Base-by-base conservation (phyloP, 2,113 vertebrate genomes). In the Morone saxatilis region DNA sequence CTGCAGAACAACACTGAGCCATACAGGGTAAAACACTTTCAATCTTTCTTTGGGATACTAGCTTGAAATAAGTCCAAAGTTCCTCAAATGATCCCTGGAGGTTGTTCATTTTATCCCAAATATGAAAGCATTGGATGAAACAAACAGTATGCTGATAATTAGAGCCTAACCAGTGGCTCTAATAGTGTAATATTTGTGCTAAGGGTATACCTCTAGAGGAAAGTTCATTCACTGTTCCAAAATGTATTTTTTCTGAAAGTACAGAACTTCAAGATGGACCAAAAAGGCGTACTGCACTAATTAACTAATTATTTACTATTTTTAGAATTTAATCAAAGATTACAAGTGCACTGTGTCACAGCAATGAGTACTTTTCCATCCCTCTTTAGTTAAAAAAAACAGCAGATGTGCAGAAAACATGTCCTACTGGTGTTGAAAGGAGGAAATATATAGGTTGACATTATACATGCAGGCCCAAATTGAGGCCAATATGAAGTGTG, bases 1-100 rank as follows among this genome's bases (percentile, higher is more conserved):
- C 94, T 99, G 80, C 90, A 20, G 6, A 97, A 97, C 86, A 96
- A 79, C 71, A 90, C 95, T 0, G 95, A 96, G 74, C 95, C 93
- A 17, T 96, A 96, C 88, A 96, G 96, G 96, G 98, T 99, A 95
- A 91, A 70, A 50, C 0, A 8, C 7, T 6, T 19, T 43, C 40
- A 13, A 59, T 61, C 31, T 54, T 43, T 78, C 22, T 80, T 76
- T 72, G 1, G 8, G 7, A 47, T 1, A 47, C 5, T 12, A 25
- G 36, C 56, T 60, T 54, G 2, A 22, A 4, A 31, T 31, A 31
- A 4, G 17, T 36, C 7, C 8, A 25, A 47, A 5, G 38, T 16
- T 45, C 56, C 47, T 17, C 5, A 38, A 19, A 50, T 54, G 4
- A 2, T 2, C 20, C 14, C 20, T 57, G 40, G 4, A 38, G 8